phyloP scores from a whole-genome alignment of 2,113 vertebrate species.

The Rhinoderma darwinii region DNA sequence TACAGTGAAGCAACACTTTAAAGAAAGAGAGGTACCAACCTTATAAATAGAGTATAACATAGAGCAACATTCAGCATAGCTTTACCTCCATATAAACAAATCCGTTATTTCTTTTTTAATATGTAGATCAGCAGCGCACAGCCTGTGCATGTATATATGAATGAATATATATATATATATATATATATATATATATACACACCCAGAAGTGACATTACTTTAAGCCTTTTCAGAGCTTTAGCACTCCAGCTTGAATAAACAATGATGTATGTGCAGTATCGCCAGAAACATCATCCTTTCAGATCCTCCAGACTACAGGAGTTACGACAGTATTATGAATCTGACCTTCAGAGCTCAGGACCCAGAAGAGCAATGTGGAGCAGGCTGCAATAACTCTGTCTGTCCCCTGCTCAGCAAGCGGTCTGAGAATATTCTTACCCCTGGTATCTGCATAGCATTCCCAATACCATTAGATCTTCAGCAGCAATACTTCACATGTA shows the following conservation, averaged over 20 bases:
- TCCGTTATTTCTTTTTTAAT: not conserved
- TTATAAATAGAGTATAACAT: not conserved
- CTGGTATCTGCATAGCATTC: conserved; percentile 50
- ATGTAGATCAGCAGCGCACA: conserved; percentile 1
- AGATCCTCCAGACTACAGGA: conserved; percentile 44
- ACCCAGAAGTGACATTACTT: conserved; percentile 11
- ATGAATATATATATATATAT: no score
- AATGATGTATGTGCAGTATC: conserved; percentile 25
- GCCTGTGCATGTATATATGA: no score
- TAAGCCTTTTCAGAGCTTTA: conserved; percentile 26
- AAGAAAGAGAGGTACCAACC: no score
- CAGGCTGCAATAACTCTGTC: conserved; percentile 55
- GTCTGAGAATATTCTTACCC: conserved; percentile 50
- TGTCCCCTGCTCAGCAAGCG: conserved; percentile 52
- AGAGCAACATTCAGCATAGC: not conserved
- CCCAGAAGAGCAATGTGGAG: conserved; percentile 59
- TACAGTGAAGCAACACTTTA: no score
- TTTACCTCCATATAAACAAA: not conserved
- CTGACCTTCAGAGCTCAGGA: conserved; percentile 59
- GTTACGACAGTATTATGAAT: conserved; percentile 49
- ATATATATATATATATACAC: conserved; percentile 38
- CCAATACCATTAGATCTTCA: conserved; percentile 17
- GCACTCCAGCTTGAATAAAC: conserved; percentile 39
- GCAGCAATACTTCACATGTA: conserved; percentile 25
- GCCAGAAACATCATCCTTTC: conserved; percentile 36